Evolutionary conservation across 2,797 vertebrate genomes (phyloP).

Genomic region (Xiphophorus birchmanni): DNA sequence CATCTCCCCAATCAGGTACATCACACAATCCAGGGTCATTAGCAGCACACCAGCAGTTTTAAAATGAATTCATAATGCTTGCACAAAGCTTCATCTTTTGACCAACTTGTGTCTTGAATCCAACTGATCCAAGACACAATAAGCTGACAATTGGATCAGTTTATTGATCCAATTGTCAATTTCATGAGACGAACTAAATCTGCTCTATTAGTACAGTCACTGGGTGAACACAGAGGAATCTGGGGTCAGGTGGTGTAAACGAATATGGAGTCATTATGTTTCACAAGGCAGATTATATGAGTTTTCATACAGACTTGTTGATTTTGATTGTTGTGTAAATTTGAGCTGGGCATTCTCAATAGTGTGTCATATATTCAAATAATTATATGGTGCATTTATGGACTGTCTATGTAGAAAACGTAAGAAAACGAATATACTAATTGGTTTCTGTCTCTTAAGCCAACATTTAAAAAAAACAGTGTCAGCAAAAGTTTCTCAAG

Average conservation of each 20-base stretch:
- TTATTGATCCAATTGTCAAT: conserved; percentile 61
- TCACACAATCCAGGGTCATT: conserved; percentile 39
- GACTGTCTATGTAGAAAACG: not conserved
- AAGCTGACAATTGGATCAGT: not conserved
- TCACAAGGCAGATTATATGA: not conserved
- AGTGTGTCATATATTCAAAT: too few species aligned
- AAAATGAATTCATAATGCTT: conserved; percentile 64
- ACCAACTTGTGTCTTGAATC: conserved; percentile 34
- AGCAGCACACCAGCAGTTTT: conserved; percentile 53
- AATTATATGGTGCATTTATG: not conserved
- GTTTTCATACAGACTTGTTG: not conserved
- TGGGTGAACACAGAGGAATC: conserved; percentile 10
- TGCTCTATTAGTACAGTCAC: conserved; percentile 38
- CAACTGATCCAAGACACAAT: too few species aligned
- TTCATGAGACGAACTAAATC: conserved; percentile 49
- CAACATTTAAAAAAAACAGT: not conserved
- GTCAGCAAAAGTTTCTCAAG: not conserved
- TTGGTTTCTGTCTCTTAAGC: not conserved
- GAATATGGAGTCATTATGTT: conserved; percentile 13
- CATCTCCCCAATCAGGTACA: conserved; percentile 18
- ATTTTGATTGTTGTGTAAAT: not conserved
- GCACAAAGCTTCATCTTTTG: conserved; percentile 44
- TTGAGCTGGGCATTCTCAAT: not conserved
- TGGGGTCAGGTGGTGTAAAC: conserved; percentile 16
- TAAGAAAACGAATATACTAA: not conserved